These are phyloP conservation scores for Girardinichthys multiradiatus DNA, from an alignment of 2,113 vertebrate species.

Conservation along the genomic window DNA sequence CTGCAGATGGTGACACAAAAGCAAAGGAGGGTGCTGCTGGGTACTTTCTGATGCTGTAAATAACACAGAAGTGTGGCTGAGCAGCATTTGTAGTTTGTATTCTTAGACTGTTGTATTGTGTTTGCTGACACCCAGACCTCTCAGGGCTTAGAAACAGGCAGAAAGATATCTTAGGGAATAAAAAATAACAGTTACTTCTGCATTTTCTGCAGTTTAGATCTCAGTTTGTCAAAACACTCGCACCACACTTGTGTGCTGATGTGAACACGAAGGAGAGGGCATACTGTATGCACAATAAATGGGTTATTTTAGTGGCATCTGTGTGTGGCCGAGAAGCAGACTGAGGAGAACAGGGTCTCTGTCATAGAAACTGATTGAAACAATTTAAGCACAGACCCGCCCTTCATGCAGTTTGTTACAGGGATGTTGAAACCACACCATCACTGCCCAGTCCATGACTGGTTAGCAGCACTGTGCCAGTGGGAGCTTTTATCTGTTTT, in stretches of 20 bases:
- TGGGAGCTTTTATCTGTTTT: conserved; percentile 8
- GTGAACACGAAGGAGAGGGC: conserved; percentile 12
- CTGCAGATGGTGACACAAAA: conserved; percentile 37
- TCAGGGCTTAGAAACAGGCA: conserved; percentile 7
- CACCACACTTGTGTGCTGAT: conserved; percentile 1
- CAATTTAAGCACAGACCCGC: conserved; percentile 44
- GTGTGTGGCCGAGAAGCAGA: conserved; percentile 37
- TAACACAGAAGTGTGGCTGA: conserved; percentile 3
- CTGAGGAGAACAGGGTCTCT: conserved; percentile 13
- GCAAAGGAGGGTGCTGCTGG: conserved; percentile 13
- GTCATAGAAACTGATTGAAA: conserved; percentile 38
- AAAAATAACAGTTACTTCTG: not conserved
- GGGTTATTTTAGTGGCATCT: conserved; percentile 29
- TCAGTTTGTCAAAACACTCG: conserved; percentile 7
- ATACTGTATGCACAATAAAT: not conserved
- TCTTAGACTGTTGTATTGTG: conserved; percentile 5
- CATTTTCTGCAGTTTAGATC: not conserved
- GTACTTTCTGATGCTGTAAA: conserved; percentile 2
- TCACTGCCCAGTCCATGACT: not conserved
- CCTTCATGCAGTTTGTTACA: conserved; percentile 28
- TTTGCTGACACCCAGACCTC: conserved; percentile 31
- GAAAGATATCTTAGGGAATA: not conserved
- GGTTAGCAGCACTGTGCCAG: conserved; percentile 30
- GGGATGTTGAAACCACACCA: conserved; percentile 31
- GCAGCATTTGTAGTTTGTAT: not conserved